Base-by-base conservation (phyloP, 2,797 vertebrate species). In the Echeneis naucrates region DNA sequence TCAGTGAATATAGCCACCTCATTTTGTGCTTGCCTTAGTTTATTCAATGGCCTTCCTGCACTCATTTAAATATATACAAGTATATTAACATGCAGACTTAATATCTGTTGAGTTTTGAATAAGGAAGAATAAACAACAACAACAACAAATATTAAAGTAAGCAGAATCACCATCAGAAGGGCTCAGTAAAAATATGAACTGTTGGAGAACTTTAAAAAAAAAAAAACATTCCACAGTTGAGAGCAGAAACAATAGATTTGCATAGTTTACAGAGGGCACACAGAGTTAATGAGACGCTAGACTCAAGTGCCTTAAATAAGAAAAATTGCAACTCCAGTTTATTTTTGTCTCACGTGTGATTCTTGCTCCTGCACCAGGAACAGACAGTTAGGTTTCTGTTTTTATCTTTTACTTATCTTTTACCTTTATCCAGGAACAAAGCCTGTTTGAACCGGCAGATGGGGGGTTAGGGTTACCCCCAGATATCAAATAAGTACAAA, bases 311-410 rank as follows among this genome's bases (percentile, higher is more conserved):
- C 40, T 68, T 48, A 62, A 76, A 19, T n/a, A 23, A 21, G 62
- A 35, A n/a, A n/a, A n/a, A n/a, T n/a, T 48, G 30, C 24, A 52
- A 40, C 26, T 26, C 44, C 33, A 4, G 27, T 27, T 66, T 69
- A 61, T 65, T 77, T 83, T 62, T 53, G 45, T 30, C 24, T 42
- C 40, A 40, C 65, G 44, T 69, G 30, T 40, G 33, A 74, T 11
- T 24, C 21, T 56, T 38, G 40, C 47, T 76, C 2, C 23, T 37
- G 23, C 33, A 44, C 40, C 44, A 23, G 27, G 27, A 76, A 51
- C 55, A 66, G 64, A 52, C 47, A 42, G 48, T 17, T 26, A 61
- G 8, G 17, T 30, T 38, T 30, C 19, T 73, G 52, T 72, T 72
- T 35, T 81, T 2, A 0, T n/a, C n/a, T n/a, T n/a, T n/a, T n/a